Evolutionary conservation across 1,140 invertebrate species (phyloP), one percentile per base, ranked within the genome.

Genomic region (Mamestra configurata): DNA sequence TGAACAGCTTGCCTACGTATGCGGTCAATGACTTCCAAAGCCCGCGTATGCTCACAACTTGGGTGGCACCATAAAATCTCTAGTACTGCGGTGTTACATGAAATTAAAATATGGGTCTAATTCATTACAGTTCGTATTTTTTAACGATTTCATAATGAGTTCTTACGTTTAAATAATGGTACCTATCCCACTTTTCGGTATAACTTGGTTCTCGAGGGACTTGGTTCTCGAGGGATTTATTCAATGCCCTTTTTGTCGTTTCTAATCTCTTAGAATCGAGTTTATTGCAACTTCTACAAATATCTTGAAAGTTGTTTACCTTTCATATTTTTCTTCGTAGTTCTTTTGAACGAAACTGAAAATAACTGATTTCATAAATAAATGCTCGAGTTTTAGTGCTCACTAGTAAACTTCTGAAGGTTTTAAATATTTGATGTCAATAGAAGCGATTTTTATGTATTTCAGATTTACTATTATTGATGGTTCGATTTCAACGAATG

Each of bases 91-190:
- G 81, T 85, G 85, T 77, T 82, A 85, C 82, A 84, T 82, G 84
- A 83, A 86, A 89, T 89, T 87, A 91, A 89, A 89, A 88, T 89
- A 86, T 87, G 82, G 83, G 81, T 89, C 82, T 87, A 90, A 86
- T 88, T 86, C 82, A 83, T 87, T 88, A 83, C 53, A 82, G 77
- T 85, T 70, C 79, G 78, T 73, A 68, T 77, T 77, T 82, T 82
- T 82, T 76, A 61, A 75, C 49, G 77, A 53, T 37, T 75, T 49
- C 7, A 7, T 37, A 59, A 72, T 59, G 64, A 73, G 70, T 46
- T 68, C 20, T 43, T 11, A 43, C 46, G 2, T 53, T 35, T 35
- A 15, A 24, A 53, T 53, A 71, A 49, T 71, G 1, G n/a, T n/a
- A n/a, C n/a, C 24, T 68, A 68, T 71, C 27, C 15, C 35, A 20